Conservation (phyloP, 2,888 invertebrate genomes). For the Odontothrips loti region DNA sequence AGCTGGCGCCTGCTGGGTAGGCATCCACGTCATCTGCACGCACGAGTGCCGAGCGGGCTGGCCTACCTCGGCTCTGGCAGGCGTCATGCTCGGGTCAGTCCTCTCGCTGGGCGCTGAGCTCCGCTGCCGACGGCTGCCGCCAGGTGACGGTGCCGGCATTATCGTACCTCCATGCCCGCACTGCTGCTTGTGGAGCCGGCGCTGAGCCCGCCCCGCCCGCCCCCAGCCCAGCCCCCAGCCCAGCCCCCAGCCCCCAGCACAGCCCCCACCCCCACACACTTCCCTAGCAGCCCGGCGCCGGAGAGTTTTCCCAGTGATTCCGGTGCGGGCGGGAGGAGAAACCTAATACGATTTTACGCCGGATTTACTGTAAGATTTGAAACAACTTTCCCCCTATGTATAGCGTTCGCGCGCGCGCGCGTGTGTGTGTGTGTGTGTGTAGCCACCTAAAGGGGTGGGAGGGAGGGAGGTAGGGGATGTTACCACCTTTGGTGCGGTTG, state of each 20-base stretch:
- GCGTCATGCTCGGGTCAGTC: too few relatives aligned
- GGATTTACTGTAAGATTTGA: constrained; percentile 62
- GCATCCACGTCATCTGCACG: too few relatives aligned
- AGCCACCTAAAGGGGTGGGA: not conserved
- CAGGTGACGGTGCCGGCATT: not conserved
- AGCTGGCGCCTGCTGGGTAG: too few relatives aligned
- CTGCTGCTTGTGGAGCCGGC: not conserved
- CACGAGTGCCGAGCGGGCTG: too few relatives aligned
- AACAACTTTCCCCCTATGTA: constrained; percentile 36
- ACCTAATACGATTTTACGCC: constrained; percentile 63
- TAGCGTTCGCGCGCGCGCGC: not conserved
- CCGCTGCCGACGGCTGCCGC: too few relatives aligned
- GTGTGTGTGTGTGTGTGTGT: not conserved
- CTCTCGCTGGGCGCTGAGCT: not conserved
- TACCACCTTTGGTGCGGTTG: not conserved
- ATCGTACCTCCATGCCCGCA: not conserved
- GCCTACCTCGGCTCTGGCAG: too few relatives aligned
- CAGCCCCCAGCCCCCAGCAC: not conserved
- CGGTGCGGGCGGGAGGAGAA: constrained; percentile 46
- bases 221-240: too few relatives aligned
- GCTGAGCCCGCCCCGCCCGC: too few relatives aligned
- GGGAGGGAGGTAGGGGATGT: not conserved
- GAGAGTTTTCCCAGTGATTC: constrained; percentile 51
- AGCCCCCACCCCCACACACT: not conserved
- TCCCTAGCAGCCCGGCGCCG: constrained; percentile 39